Conservation (phyloP, 2,888 invertebrate genomes). For the Eupithecia pulchellata region DNA sequence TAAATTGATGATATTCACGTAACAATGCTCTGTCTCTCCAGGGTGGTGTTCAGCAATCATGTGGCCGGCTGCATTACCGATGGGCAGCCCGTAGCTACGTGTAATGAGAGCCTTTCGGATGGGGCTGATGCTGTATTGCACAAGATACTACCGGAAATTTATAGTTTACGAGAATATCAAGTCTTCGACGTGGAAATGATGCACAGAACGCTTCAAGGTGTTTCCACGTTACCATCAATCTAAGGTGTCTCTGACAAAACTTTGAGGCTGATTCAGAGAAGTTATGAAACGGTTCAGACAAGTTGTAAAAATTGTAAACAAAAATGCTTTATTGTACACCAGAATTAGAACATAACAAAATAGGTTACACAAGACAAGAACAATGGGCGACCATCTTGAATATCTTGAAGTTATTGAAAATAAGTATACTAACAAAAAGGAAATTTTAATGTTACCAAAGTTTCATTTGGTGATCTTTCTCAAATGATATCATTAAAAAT, state of each 20-base stretch:
- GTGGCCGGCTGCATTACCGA: constrained; percentile 71
- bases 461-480: no score
- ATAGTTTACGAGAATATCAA: not conserved
- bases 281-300: no score
- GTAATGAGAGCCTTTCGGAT: constrained; percentile 16
- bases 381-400: no score
- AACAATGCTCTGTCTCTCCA: constrained; percentile 52
- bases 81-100: constrained; percentile 44
- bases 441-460: no score
- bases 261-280: not conserved
- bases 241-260: not conserved
- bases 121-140: constrained; percentile 11
- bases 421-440: no score
- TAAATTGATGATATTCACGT: constrained; percentile 50
- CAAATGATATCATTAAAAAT: no score
- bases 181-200: not conserved
- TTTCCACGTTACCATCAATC: not conserved
- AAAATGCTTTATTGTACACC: no score
- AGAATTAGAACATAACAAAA: no score
- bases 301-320: no score
- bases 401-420: no score
- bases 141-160: not conserved
- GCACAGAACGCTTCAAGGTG: not conserved
- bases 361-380: no score
- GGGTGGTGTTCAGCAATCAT: constrained; percentile 65